phyloP scores from a whole-genome alignment of 2,888 invertebrate genomes.

The Brachyopa scutellaris region DNA sequence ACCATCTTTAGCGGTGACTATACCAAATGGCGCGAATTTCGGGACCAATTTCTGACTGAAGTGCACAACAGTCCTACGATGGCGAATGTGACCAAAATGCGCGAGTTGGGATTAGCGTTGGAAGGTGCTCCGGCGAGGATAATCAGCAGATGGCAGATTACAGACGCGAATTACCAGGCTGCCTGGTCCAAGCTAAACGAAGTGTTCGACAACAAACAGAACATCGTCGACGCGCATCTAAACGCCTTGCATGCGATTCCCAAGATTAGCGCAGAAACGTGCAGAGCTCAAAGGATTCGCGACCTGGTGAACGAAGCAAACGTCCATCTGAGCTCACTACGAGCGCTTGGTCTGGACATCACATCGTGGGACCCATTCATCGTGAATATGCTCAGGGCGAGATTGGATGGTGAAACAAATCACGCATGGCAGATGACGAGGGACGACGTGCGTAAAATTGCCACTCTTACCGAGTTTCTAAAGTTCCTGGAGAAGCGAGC shows the following conservation, averaged over 20 bases:
- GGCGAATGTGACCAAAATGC: constrained; percentile 8
- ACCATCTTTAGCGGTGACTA: neutral
- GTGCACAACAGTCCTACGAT: neutral
- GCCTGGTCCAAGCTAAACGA: constrained; percentile 17
- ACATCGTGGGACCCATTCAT: constrained; percentile 8
- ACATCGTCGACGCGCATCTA: too few species aligned
- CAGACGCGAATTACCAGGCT: neutral
- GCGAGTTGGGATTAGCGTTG: constrained; percentile 16
- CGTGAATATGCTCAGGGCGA: constrained; percentile 11
- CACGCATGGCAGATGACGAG: too few species aligned
- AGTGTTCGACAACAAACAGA: too few species aligned
- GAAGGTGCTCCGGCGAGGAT: too few species aligned
- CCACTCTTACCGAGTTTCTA: constrained; percentile 2
- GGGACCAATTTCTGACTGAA: neutral
- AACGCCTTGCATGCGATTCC: too few species aligned
- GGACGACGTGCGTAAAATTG: constrained; percentile 8
- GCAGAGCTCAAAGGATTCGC: too few species aligned
- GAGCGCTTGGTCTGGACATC: neutral
- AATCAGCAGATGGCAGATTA: constrained; percentile 4
- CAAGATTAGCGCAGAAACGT: neutral
- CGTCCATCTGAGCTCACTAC: neutral
- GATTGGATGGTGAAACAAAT: neutral
- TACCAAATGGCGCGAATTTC: neutral
- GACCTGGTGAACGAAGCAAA: too few species aligned
- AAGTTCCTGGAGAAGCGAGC: neutral